phyloP scores from a whole-genome alignment of 2,888 invertebrate genomes.

The Lampropteryx suffumata region DNA sequence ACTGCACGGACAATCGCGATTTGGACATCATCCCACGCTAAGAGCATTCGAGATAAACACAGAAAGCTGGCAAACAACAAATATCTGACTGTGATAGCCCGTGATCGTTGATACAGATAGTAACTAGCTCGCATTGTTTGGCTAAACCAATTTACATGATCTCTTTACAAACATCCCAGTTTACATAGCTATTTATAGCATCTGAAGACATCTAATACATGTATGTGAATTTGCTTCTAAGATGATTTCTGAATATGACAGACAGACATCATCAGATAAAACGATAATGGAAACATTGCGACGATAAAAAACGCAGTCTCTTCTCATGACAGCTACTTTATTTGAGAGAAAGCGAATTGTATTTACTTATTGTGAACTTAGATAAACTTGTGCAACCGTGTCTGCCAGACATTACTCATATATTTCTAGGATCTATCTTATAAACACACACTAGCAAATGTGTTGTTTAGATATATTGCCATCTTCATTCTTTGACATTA shows the following conservation, averaged over 20 bases:
- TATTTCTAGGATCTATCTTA: constrained; percentile 10
- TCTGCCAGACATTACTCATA: constrained; percentile 14
- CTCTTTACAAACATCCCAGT: constrained; percentile 19
- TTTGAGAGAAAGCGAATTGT: constrained; percentile 47
- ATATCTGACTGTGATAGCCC: too few species aligned
- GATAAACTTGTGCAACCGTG: constrained; percentile 33
- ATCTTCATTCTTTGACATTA: too few species aligned
- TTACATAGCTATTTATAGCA: constrained; percentile 19
- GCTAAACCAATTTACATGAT: constrained; percentile 21
- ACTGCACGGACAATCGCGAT: too few species aligned
- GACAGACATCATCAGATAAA: constrained; percentile 38
- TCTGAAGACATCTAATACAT: constrained; percentile 9
- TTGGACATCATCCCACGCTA: too few species aligned
- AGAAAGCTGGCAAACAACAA: too few species aligned
- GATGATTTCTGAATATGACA: constrained; percentile 32
- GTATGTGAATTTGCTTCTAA: constrained; percentile 26
- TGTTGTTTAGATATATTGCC: too few species aligned
- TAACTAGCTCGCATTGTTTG: constrained; percentile 18
- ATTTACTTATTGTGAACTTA: constrained; percentile 24
- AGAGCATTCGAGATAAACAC: too few species aligned
- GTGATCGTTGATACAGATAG: too few species aligned
- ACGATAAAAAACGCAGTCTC: constrained; percentile 42
- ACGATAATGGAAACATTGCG: constrained; percentile 39
- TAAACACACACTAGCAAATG: too few species aligned
- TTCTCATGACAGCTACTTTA: constrained; percentile 43